Evolutionary conservation across 2,888 invertebrate genomes (phyloP), one percentile per base, ranked within the genome.

Genomic region (Aphidoletes aphidimyza): DNA sequence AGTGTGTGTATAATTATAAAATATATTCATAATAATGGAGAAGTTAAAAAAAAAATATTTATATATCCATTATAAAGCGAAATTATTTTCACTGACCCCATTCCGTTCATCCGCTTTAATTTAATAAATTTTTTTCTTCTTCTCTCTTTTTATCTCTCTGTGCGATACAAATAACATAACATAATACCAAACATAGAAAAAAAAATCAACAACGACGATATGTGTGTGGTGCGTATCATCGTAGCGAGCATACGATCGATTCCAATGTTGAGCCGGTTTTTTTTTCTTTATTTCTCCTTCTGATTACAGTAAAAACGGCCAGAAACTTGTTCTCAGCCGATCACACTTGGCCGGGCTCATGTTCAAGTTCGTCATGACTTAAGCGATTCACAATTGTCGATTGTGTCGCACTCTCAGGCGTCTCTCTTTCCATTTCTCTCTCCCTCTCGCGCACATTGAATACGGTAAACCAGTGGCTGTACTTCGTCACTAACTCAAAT

Each of bases 51-150:
- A 69, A 69, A 30, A 30, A 30, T 69, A 69, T 69, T 69, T 69
- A 69, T 69, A 69, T 69, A 69, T 69, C 69, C 69, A 69, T 69
- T 69, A 69, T 69, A 69, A 69, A 69, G 69, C 69, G 69, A 69
- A 69, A 69, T 69, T 69, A 69, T 69, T 69, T 69, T 69, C 69
- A 69, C 69, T 69, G 69, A 69, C 69, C 69, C 69, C 69, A 69
- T 69, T 69, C 69, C 69, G 69, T 69, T 69, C 69, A 69, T 69
- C 69, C 69, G 69, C 69, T 69, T 69, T 69, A 69, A 69, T 69
- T 69, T 69, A 69, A 69, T 69, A 69, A 69, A 69, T 30, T 9
- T 30, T 30, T 69, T 69, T 69, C 69, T 69, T 69, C 34, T 69
- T 69, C 17, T 47, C 2, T 47, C 19, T 47, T 47, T 47, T 54